Percentiles rank a stretch among this genome's conserved stretches.
Evolutionary conservation across 2,888 invertebrate species (phyloP).

Genomic region (Frankliniella intonsa): DNA sequence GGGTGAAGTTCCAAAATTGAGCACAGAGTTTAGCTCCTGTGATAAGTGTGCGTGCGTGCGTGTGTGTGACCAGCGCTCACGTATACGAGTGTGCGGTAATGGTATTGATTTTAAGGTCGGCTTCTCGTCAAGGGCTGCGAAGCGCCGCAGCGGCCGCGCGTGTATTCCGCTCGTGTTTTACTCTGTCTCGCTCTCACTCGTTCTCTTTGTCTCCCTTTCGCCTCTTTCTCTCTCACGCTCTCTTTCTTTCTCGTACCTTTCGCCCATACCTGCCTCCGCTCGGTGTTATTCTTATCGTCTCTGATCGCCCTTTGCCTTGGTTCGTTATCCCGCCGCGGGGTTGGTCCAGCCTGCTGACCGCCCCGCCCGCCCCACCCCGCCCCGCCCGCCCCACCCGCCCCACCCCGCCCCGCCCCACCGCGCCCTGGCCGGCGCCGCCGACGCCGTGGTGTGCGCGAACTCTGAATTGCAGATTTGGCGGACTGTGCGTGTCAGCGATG

Average conservation of each 20-base stretch:
- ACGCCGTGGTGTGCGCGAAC: not conserved
- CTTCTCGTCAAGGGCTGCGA: not conserved
- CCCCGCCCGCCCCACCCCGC: too few relatives aligned
- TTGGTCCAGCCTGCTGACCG: too few relatives aligned
- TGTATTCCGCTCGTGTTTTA: not conserved
- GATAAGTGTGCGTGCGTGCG: constrained; percentile 9
- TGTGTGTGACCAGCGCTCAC: not conserved
- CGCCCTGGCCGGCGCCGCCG: not conserved
- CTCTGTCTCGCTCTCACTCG: not conserved
- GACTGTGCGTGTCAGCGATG: not conserved
- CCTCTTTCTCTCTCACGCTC: too few relatives aligned
- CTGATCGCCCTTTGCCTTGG: too few relatives aligned
- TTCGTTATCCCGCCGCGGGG: too few relatives aligned
- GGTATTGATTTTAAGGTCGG: constrained; percentile 15
- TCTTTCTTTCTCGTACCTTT: too few relatives aligned
- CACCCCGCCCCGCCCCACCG: not conserved
- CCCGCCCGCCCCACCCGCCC: too few relatives aligned
- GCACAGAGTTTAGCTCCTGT: constrained; percentile 15
- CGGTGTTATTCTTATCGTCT: too few relatives aligned
- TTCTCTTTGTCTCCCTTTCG: too few relatives aligned
- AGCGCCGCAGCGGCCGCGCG: not conserved
- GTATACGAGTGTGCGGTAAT: not conserved
- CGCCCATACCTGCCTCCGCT: too few relatives aligned
- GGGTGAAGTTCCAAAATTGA: constrained; percentile 24
- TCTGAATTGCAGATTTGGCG: not conserved